Base-by-base conservation (phyloP, 2,797 vertebrate genomes). In the Anniella stebbinsi region DNA sequence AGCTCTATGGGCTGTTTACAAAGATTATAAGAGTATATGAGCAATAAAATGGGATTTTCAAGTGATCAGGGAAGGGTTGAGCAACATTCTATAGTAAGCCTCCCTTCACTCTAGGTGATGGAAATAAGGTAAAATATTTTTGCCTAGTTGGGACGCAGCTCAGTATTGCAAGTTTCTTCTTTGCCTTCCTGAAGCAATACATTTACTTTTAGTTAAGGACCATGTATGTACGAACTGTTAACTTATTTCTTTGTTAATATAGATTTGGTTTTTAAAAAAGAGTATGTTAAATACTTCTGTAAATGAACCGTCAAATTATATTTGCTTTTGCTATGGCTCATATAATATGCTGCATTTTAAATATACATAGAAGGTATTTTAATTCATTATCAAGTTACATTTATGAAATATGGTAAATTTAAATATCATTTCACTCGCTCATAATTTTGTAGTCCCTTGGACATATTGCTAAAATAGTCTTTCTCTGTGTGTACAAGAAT, bases 401-500 rank as follows among this genome's bases (percentile, higher is more conserved):
- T 92, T 93, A 89, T 86, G 60, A 11, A 88, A n/a, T 67, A 54
- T 70, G 9, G 21, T 85, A 69, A 70, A 54, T 89, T 80, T 33
- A 80, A 80, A 88, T 83, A 75, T 83, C 73, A 7, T 94, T 89
- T n/a, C 87, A 90, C 45, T 86, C 87, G 48, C 15, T 91, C 0
- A 0, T 54, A 67, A 89, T 75, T 89, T 83, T 87, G 21, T 54
- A 80, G 4, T 67, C 1, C 2, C 80, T 93, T 69, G 7, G 30
- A 12, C 63, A 12, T 4, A 0, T 67, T 66, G 11, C n/a, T 21
- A 2, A 91, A 84, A 0, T 18, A 91, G 1, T 0, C 18, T 86
- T 73, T 48, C 51, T 85, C 57, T 91, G 7, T 28, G 9, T 84
- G 15, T 80, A 76, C 57, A 4, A 25, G 83, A 67, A 82, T 21